Evolutionary conservation across 2,797 vertebrate species (phyloP).

Genomic region (Macrochelys suwanniensis): DNA sequence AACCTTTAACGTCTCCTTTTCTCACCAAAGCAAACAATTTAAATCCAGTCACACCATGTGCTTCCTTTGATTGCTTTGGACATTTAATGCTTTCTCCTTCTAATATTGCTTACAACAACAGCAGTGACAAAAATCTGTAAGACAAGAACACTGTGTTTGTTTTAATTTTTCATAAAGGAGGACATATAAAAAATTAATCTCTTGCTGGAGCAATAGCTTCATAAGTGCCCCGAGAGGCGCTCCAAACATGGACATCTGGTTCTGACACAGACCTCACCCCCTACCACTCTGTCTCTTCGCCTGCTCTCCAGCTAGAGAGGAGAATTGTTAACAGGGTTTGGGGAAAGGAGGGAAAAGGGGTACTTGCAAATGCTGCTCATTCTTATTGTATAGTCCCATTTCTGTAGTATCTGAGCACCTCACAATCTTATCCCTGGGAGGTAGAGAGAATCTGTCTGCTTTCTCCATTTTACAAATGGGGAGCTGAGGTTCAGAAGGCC

Average conservation of each 20-base stretch:
- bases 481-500: background rate
- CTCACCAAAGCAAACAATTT: background rate
- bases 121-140: background rate
- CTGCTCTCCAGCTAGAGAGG: background rate
- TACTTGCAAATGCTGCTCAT: fast-evolving
- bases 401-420: fast-evolving
- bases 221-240: background rate
- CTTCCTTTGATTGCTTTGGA: fast-evolving
- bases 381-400: fast-evolving
- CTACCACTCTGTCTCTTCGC: background rate
- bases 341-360: fast-evolving
- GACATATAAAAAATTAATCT: background rate
- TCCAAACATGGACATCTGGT: background rate
- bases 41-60: fast-evolving
- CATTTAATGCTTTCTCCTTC: background rate
- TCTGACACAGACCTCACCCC: fast-evolving
- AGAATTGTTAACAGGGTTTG: fast-evolving
- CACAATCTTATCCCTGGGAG: fast-evolving
- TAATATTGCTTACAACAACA: background rate
- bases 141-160: background rate
- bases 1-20: background rate
- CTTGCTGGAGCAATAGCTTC: background rate
- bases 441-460: background rate
- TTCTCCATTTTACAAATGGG: background rate
- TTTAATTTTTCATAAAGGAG: background rate